phyloP scores from a whole-genome alignment of 2,797 vertebrate genomes.

The Chelon auratus region DNA sequence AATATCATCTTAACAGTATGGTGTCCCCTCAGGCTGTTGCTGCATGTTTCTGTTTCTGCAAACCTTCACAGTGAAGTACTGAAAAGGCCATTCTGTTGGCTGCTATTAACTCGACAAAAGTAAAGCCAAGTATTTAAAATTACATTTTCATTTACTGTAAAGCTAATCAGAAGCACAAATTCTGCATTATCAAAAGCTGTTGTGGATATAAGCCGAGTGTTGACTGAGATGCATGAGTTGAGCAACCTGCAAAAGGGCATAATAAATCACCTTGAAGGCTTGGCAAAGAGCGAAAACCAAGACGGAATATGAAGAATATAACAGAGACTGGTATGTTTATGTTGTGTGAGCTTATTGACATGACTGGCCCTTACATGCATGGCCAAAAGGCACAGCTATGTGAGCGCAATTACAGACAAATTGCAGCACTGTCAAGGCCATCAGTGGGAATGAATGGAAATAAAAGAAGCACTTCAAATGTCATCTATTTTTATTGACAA shows the following conservation, averaged over 20 bases:
- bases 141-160: constrained; percentile 4
- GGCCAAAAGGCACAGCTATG: constrained; percentile 39
- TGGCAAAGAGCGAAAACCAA: constrained; percentile 2
- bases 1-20: constrained; percentile 6
- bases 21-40: neutral
- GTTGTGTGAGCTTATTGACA: constrained; percentile 32
- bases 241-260: constrained; percentile 4
- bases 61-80: neutral
- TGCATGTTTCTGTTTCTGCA: neutral
- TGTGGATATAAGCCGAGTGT: neutral
- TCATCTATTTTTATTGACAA: constrained; percentile 73
- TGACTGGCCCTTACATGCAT: constrained; percentile 18
- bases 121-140: constrained; percentile 27
- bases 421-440: constrained; percentile 54
- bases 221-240: constrained; percentile 27
- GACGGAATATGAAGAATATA: constrained; percentile 29
- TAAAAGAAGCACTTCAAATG: constrained; percentile 64
- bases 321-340: constrained; percentile 25
- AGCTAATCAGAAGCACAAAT: constrained; percentile 18
- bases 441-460: constrained; percentile 69
- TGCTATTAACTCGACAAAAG: constrained; percentile 8
- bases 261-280: constrained; percentile 23
- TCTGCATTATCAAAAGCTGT: constrained; percentile 9
- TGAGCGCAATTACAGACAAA: constrained; percentile 72
- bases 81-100: neutral